A percentile compares a stretch with the other conserved stretches of the same genome.
Evolutionary conservation across 2,888 invertebrate genomes (phyloP).

Genomic region (Mamestra brassicae): DNA sequence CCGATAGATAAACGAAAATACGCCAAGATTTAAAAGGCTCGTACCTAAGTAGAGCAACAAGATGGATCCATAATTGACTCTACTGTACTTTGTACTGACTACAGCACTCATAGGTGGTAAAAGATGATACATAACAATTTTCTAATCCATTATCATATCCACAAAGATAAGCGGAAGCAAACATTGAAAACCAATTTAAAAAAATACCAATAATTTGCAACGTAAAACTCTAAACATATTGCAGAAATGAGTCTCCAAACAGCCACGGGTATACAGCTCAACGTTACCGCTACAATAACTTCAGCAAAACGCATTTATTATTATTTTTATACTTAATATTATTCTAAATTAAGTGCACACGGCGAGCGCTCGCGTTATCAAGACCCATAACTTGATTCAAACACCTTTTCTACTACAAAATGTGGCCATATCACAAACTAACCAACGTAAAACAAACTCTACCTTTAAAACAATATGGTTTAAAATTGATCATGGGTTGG

Average conservation of each 20-base stretch:
- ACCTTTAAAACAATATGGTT: not conserved
- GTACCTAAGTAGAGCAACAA: too few species aligned
- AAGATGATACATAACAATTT: too few species aligned
- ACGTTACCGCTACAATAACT: slow-evolving; percentile 14
- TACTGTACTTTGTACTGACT: too few species aligned
- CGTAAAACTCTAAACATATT: not conserved
- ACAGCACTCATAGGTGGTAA: too few species aligned
- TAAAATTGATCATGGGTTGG: not conserved
- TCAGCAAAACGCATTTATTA: slow-evolving; percentile 43
- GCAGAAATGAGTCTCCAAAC: slow-evolving; percentile 17
- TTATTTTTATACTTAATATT: slow-evolving; percentile 36
- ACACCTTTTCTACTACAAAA: slow-evolving; percentile 50
- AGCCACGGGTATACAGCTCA: not conserved
- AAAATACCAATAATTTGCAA: not conserved
- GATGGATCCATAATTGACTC: too few species aligned
- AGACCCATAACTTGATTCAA: slow-evolving; percentile 42
- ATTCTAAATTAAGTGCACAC: slow-evolving; percentile 43
- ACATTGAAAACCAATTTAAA: too few species aligned
- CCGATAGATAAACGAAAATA: not conserved
- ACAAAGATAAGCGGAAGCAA: too few species aligned
- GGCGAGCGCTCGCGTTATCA: slow-evolving; percentile 26
- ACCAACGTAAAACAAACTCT: not conserved
- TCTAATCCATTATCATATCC: too few species aligned
- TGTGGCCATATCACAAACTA: slow-evolving; percentile 1
- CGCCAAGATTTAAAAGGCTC: too few species aligned